Percentiles rank a stretch among this genome's conserved stretches.
These are phyloP conservation scores for Elephantulus edwardii DNA, from an alignment of 2,113 vertebrate genomes.

Conservation along the genomic window DNA sequence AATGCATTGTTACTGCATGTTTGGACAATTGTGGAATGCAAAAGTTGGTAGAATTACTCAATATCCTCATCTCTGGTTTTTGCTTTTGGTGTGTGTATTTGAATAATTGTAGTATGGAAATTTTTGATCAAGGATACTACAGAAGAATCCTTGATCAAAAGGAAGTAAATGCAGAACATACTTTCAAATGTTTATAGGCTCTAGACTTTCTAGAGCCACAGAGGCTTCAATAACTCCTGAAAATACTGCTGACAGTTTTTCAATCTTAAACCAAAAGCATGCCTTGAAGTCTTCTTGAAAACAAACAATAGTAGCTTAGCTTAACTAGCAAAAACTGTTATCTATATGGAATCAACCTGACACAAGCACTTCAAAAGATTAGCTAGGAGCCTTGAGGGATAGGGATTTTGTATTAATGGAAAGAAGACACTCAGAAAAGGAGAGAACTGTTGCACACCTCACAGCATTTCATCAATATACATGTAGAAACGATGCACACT, in stretches of 20 bases:
- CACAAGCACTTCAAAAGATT: too few relatives aligned
- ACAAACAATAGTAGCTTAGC: not conserved
- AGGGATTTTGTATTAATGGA: too few relatives aligned
- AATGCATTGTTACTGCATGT: too few relatives aligned
- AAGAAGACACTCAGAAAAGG: too few relatives aligned
- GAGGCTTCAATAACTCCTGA: not conserved
- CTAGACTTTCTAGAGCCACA: not conserved
- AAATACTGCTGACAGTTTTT: not conserved
- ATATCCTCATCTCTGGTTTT: too few relatives aligned
- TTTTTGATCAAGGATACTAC: not conserved
- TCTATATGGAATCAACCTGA: too few relatives aligned
- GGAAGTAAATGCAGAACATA: not conserved
- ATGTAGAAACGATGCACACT: not conserved
- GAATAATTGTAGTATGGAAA: too few relatives aligned
- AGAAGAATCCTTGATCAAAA: not conserved
- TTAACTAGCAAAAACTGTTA: not conserved
- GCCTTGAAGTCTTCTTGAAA: not conserved
- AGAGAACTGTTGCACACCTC: not conserved
- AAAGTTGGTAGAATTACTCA: too few relatives aligned
- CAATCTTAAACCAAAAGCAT: not conserved
- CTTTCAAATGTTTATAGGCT: not conserved
- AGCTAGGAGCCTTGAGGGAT: too few relatives aligned
- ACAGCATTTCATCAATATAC: not conserved
- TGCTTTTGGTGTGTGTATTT: too few relatives aligned
- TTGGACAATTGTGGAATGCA: too few relatives aligned